Base-by-base conservation (phyloP, 2,797 vertebrate species). In the Sebastolobus alascanus region DNA sequence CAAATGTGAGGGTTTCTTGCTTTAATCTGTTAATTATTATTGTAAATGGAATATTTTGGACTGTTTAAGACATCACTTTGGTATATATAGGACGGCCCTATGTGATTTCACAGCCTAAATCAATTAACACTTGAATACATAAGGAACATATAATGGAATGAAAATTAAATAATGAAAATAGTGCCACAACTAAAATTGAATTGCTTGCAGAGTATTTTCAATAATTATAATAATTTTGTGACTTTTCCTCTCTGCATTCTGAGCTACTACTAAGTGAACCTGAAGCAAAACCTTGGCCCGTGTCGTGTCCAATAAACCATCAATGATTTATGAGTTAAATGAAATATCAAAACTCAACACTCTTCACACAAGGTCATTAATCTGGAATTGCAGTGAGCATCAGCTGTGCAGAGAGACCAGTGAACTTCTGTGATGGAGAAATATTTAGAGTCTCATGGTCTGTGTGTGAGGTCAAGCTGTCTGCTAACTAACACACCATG, bases 391-490 rank as follows among this genome's bases (percentile, higher is more conserved):
- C 27, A 59, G 4, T 5, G 3, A 70, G 22, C 33, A 35, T 18
- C 16, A 11, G 60, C 54, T 54, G 18, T 52, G 29, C 37, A 38
- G 37, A 71, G 27, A 79, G 11, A 65, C 7, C 4, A 13, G 31
- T 13, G n/a, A 67, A 65, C 66, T 50, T 74, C 37, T 61, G 56
- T 16, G 20, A 73, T 1, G 8, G 40, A 46, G 46, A 60, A 69
- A 55, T 68, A 76, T 50, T 80, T 31, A 37, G 22, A 79, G 64
- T 67, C 77, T 82, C 65, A 66, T 40, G 27, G 58, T 69, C 73
- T 35, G 77, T 73, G 68, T 68, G 73, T 76, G 70, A 90, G 82
- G 72, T 89, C 75, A 80, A 76, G 12, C 58, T 22, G 75, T 87
- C 81, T 84, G 77, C 80, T 29, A 65, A 81, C 58, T n/a, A 74